Evolutionary conservation across 2,113 vertebrate genomes (phyloP).

Genomic region (Trematomus loennbergii): DNA sequence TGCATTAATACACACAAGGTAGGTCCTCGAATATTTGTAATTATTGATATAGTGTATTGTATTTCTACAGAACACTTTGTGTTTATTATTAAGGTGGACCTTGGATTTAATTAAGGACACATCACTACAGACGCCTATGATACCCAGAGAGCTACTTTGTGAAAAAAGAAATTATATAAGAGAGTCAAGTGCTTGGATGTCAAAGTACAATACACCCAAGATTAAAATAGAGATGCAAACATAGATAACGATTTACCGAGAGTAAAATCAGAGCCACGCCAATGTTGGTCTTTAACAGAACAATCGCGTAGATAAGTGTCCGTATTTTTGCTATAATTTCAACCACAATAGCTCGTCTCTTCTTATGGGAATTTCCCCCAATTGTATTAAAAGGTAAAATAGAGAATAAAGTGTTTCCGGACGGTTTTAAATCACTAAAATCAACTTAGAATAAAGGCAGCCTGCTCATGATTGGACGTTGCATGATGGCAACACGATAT

Average conservation of each 20-base stretch:
- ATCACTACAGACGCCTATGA: background rate
- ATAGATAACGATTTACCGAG: background rate
- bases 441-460: constrained; percentile 24
- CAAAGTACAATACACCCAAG: background rate
- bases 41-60: constrained; percentile 6
- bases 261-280: constrained; percentile 13
- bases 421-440: constrained; percentile 1
- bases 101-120: background rate
- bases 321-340: background rate
- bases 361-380: background rate
- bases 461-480: background rate
- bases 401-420: background rate
- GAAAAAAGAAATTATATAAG: background rate
- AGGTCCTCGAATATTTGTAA: constrained; percentile 41
- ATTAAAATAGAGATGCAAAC: background rate
- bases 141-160: constrained; percentile 19
- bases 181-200: background rate
- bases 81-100: background rate
- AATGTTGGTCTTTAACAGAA: background rate
- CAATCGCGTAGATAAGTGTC: background rate
- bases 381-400: background rate
- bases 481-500: constrained; percentile 1
- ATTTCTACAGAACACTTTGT: background rate
- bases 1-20: constrained; percentile 75
- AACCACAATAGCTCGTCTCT: background rate